Evolutionary conservation across 1,140 invertebrate species (phyloP), one percentile per base, ranked within the genome.

Genomic region (Sinonovacula constricta): DNA sequence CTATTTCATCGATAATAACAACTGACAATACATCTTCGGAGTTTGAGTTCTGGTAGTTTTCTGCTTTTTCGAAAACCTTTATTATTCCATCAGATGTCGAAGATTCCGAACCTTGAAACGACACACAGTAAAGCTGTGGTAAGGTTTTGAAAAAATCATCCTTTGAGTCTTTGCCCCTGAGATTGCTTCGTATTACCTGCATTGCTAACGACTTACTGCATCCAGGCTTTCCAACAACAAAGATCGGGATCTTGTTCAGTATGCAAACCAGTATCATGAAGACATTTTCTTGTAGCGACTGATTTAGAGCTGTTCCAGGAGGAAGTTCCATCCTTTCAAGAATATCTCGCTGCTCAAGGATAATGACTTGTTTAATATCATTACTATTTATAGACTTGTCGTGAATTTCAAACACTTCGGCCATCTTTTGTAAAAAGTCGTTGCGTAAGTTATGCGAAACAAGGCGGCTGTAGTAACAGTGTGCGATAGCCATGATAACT

Each of bases 191-290:
- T 3, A 88, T 83, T n/a, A 88, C 79, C 24, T 83, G 81, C 65
- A 86, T 83, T 15, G 87, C 83, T 24, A 88, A 78, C 34, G 87
- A 88, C 71, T 88, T 88, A 15, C 82, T 85, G 59, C 86, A 88
- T n/a, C 87, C 87, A 30, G 87, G 87, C 70, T 88, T 88, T 12
- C 87, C 87, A 28, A 88, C 84, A n/a, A 88, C 79, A 76, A 88
- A 88, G 3, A 88, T 36, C 5, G 87, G 86, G n/a, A 88, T 86
- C n/a, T 81, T 65, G 26, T 85, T 70, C 26, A 86, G 72, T 49
- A 88, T 88, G 53, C 87, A 87, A 7, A 88, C 77, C 7, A 88
- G 54, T 53, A 88, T 88, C 51, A 88, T 83, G 68, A 88, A 88
- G 18, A 88, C 56, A 66, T 88, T 88, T 66, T 88, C 87, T 36